phyloP scores from a whole-genome alignment of 2,113 vertebrate genomes.

The Aviceda subcristata region DNA sequence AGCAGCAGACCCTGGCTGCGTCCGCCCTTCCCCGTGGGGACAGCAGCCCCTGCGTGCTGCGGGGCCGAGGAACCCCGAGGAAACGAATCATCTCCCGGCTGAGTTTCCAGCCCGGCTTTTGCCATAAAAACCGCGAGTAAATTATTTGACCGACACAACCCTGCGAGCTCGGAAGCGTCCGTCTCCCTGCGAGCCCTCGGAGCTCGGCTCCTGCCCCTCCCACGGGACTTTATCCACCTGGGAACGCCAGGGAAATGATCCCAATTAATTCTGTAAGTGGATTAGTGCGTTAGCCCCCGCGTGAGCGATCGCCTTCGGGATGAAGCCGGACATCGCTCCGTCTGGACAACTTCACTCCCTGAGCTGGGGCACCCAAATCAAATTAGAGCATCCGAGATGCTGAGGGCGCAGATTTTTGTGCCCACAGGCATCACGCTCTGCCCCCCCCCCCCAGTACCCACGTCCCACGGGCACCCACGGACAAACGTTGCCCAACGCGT shows the following conservation, averaged over 20 bases:
- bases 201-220: background rate
- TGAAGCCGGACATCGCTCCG: background rate
- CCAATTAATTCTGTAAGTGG: background rate
- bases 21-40: background rate
- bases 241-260: background rate
- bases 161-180: background rate
- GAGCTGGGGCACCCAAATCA: background rate
- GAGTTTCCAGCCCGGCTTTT: background rate
- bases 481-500: background rate
- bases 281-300: background rate
- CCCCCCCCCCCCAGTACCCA: background rate
- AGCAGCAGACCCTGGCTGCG: background rate
- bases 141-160: background rate
- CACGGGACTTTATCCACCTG: background rate
- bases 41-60: background rate
- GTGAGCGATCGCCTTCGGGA: background rate
- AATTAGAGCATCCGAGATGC: background rate
- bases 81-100: background rate
- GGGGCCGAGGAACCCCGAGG: background rate
- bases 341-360: background rate
- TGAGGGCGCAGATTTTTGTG: fast-evolving
- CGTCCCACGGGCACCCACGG: background rate
- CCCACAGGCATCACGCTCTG: background rate
- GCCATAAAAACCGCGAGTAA: background rate
- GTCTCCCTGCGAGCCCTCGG: background rate